Percentiles rank a stretch among this genome's conserved stretches.
Evolutionary conservation across 2,113 vertebrate genomes (phyloP).

Genomic region (Gasterosteus aculeatus): DNA sequence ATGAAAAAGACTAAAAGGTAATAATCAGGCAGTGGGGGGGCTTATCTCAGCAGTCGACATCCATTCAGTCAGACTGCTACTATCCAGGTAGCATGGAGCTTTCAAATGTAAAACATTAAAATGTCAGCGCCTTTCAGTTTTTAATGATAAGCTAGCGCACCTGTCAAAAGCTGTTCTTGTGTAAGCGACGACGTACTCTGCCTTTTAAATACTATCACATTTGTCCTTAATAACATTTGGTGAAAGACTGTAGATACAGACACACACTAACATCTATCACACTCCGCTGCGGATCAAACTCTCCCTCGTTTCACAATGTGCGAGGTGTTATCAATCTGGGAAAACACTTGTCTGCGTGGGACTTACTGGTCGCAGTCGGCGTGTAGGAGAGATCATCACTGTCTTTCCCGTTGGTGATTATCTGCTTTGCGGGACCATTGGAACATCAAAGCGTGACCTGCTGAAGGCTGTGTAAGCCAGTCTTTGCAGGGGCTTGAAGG

Average conservation of each 20-base stretch:
- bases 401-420: conserved; percentile 64
- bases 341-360: conserved; percentile 65
- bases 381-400: conserved; percentile 58
- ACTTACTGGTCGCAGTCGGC: conserved; percentile 71
- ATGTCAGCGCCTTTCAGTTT: conserved; percentile 23
- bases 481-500: conserved; percentile 62
- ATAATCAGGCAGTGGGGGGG: conserved; percentile 23
- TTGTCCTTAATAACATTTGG: conserved; percentile 13
- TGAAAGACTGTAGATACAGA: conserved; percentile 4
- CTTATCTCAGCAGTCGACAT: conserved; percentile 42
- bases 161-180: conserved; percentile 8
- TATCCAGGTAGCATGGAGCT: conserved; percentile 6
- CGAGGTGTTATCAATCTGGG: conserved; percentile 50
- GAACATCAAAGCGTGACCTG: conserved; percentile 61
- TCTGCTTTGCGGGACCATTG: conserved; percentile 66
- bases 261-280: conserved; percentile 2
- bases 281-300: conserved; percentile 29
- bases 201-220: conserved; percentile 10
- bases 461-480: conserved; percentile 46
- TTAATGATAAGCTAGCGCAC: conserved; percentile 21
- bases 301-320: conserved; percentile 37
- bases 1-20: not conserved
- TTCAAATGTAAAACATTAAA: conserved; percentile 28
- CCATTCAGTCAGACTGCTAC: conserved; percentile 26
- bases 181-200: not conserved